Base-by-base conservation (phyloP, 2,797 vertebrate species). In the Octomys mimax region DNA sequence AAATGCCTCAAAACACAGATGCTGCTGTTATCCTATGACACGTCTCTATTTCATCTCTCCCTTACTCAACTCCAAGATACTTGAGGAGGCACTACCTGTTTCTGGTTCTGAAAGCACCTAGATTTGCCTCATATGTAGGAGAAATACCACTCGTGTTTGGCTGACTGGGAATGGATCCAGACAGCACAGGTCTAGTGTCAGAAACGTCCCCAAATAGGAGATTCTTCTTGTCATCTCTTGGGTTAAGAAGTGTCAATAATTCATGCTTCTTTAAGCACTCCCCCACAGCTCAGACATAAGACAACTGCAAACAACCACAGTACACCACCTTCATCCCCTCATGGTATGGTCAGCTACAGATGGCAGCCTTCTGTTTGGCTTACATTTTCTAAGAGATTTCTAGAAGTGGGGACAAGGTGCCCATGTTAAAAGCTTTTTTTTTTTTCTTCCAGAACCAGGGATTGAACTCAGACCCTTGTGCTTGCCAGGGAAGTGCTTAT, bases 341-440 rank as follows among this genome's bases (percentile, higher is more conserved):
- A 2, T 8, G 39, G 22, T 61, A 66, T 39, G 75, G 46, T 57
- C 36, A 28, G 77, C 59, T 49, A 64, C 5, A 33, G n/a, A 31
- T 1, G 52, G 52, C 42, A 26, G 39, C 73, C 49, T 39, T 94
- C 22, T 39, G 75, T 89, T 70, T 71, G 93, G 42, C 24, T 89
- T 89, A 2, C 31, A 62, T 88, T 89, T 73, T 79, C 68, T 75
- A 93, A 96, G 78, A 68, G 86, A 75, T 75, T 92, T 94, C 68
- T 83, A 91, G 73, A 92, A 81, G 42, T 16, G 19, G 88, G 91
- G 86, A 82, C 0, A 5, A 82, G 80, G 93, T n/a, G 83, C 57
- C 59, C 57, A n/a, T 3, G 26, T 87, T 80, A 68, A 94, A 92
- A 94, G 87, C 95, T 42, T 42, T 42, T 42, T 42, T 42, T 42